Evolutionary conservation across 1,140 invertebrate genomes (phyloP).

Genomic region (Trissolcus basalis): DNA sequence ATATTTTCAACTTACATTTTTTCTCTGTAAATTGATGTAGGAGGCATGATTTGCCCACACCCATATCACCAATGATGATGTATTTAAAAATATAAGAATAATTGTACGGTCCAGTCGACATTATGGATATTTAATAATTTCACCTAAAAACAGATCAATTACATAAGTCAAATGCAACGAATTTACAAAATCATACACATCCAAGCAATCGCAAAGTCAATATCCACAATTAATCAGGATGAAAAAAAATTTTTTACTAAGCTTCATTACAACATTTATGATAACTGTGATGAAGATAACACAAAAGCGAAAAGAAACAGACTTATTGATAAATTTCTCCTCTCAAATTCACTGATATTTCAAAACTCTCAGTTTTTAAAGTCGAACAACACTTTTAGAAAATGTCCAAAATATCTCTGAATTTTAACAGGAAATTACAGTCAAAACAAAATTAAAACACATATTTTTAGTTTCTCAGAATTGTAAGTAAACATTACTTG

Average conservation of each 20-base stretch:
- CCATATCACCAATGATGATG: slow-evolving; percentile 99
- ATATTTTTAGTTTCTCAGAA: neutral
- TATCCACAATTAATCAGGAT: neutral
- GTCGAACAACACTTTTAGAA: too few species aligned
- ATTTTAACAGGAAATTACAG: too few species aligned
- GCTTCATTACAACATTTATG: slow-evolving; percentile 10
- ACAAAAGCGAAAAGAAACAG: neutral
- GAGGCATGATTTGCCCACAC: slow-evolving; percentile 98
- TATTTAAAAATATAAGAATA: slow-evolving; percentile 99
- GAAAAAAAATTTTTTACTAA: neutral
- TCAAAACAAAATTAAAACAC: too few species aligned
- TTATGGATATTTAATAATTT: slow-evolving; percentile 74
- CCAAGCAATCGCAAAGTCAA: neutral
- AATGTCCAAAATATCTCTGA: too few species aligned
- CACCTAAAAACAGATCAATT: slow-evolving; percentile 27
- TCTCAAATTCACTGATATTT: neutral
- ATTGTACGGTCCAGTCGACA: slow-evolving; percentile 97
- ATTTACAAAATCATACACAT: neutral
- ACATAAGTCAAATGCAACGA: neutral
- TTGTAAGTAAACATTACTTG: neutral
- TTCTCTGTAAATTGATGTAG: slow-evolving; percentile 99
- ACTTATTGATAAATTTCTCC: neutral
- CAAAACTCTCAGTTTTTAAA: neutral
- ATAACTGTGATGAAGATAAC: slow-evolving; percentile 10
- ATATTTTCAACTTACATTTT: slow-evolving; percentile 98